Base-by-base conservation (phyloP, 1,140 invertebrate genomes). In the Drosophila saltans region DNA sequence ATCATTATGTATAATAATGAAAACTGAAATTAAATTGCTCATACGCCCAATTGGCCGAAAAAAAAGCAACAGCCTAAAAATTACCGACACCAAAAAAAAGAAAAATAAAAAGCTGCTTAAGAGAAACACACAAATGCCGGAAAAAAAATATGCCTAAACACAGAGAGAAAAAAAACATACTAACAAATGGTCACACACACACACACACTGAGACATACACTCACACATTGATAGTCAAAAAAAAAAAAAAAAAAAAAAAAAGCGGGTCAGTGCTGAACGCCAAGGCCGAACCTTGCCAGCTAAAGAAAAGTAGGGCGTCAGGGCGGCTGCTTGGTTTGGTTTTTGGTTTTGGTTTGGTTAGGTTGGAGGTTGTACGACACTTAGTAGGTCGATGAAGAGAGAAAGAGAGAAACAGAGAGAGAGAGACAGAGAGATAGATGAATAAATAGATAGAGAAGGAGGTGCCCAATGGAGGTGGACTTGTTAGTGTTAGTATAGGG, bases 191-290 rank as follows among this genome's bases (percentile, higher is more conserved):
- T 56, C 55, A 57, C 57, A 52, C 8, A 40, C 26, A 41, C 30
- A 36, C n/a, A 8, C 16, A 52, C 28, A n/a, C 36, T 41, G 4
- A 66, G 9, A 36, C 26, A 64, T 61, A 64, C 68, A 48, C 59
- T 5, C 36, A 61, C 24, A 63, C 59, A 66, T 61, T 69, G 57
- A 69, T 45, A 56, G 39, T 71, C 24, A 41, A 67, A 36, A 36
- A 36, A 36, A 36, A 36, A 36, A 3, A 4, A 30, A 30, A 30
- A 30, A 16, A 36, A 36, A 36, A 36, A 36, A 68, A 81, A 88
- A 84, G 88, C 82, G 71, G 88, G 88, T 91, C 88, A 83, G 75
- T 90, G 86, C 83, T 86, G 86, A 86, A 78, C 81, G 80, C 82
- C 88, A 91, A 91, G 88, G 88, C 80, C 88, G 82, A 83, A 83